Conservation (phyloP, 2,113 vertebrate species). For the Istiophorus platypterus region DNA sequence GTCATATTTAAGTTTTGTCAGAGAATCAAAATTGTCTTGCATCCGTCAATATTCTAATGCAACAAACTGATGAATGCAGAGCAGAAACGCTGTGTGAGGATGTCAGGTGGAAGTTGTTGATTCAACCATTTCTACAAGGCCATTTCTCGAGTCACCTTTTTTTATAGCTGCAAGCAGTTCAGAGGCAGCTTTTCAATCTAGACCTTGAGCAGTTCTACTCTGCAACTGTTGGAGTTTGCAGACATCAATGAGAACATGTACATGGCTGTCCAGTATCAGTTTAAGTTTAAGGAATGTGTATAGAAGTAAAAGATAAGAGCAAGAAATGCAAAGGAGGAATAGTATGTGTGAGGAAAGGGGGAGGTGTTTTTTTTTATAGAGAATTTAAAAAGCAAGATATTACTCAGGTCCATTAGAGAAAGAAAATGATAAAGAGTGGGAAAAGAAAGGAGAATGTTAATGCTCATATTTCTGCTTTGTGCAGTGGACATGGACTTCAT, state of each 20-base stretch:
- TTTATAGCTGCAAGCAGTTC: background rate
- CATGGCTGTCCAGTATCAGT: too few relatives aligned
- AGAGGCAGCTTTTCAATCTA: background rate
- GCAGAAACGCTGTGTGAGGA: too few relatives aligned
- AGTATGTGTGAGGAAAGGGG: constrained; percentile 9
- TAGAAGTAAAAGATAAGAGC: constrained; percentile 22
- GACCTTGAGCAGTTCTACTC: background rate
- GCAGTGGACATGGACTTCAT: background rate
- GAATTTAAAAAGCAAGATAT: constrained; percentile 6
- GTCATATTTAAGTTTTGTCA: too few relatives aligned
- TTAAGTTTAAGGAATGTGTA: constrained; percentile 1
- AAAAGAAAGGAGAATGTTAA: background rate
- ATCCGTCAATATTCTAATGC: too few relatives aligned
- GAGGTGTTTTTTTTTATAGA: constrained; percentile 23
- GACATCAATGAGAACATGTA: background rate
- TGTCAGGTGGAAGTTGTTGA: background rate
- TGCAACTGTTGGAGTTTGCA: background rate
- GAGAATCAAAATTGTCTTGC: too few relatives aligned
- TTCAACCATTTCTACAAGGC: background rate
- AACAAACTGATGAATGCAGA: too few relatives aligned
- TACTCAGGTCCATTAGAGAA: constrained; percentile 1
- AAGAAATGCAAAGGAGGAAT: background rate
- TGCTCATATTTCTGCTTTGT: background rate
- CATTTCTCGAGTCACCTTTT: background rate
- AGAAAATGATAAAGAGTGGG: background rate